Conservation (phyloP, 2,797 vertebrate genomes). For the Emydoidea blandingii region DNA sequence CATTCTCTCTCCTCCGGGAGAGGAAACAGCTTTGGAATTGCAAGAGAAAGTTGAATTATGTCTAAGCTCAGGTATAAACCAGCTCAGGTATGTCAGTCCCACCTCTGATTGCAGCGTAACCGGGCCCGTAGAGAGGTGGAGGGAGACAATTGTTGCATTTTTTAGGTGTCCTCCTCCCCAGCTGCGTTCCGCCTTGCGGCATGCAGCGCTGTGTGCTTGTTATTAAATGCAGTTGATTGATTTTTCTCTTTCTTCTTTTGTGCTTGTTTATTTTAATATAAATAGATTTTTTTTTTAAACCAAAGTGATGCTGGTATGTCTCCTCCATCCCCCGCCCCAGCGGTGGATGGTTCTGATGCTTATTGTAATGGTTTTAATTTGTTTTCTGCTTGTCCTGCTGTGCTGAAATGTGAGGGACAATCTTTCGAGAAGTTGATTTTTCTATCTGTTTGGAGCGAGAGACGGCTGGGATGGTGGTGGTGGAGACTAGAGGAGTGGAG, state of each 20-base stretch:
- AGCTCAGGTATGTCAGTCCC: background rate
- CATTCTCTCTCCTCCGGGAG: background rate
- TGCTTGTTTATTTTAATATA: slow-evolving; percentile 72
- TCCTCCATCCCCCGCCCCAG: slow-evolving; percentile 43
- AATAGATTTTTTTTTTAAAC: slow-evolving; percentile 66
- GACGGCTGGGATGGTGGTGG: background rate
- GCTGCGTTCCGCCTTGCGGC: background rate
- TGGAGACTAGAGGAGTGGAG: background rate
- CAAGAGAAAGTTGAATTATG: too few species aligned
- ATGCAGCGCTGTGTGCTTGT: slow-evolving; percentile 10
- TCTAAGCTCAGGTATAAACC: background rate
- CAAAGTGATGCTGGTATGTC: slow-evolving; percentile 25
- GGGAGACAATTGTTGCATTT: background rate
- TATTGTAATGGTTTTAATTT: slow-evolving; percentile 70
- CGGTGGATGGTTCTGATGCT: background rate
- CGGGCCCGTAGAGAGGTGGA: background rate
- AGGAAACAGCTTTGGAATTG: background rate
- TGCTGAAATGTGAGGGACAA: slow-evolving; percentile 58
- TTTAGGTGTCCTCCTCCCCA: background rate
- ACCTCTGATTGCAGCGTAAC: background rate
- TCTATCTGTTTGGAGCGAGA: background rate
- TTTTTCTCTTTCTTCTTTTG: slow-evolving; percentile 56
- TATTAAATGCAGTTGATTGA: slow-evolving; percentile 70
- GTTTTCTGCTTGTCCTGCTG: slow-evolving; percentile 68
- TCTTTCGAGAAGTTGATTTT: slow-evolving; percentile 57